Conservation (phyloP, 2,888 invertebrate genomes). For the Hofmannophila pseudospretella region DNA sequence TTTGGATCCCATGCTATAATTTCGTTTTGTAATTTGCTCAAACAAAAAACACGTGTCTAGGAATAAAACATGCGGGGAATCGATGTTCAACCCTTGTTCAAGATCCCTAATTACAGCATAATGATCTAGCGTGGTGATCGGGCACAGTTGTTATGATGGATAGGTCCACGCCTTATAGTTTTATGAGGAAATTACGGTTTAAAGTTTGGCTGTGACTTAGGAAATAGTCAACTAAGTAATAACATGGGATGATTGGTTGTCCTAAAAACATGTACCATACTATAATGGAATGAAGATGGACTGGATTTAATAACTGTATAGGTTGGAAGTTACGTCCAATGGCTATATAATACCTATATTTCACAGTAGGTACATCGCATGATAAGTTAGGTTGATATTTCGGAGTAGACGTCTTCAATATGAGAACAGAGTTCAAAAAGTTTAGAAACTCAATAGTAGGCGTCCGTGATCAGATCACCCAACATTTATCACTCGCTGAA, state of each 20-base stretch:
- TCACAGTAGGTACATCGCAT: no score
- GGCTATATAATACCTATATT: no score
- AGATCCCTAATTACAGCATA: slow-evolving; percentile 30
- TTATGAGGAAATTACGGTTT: slow-evolving; percentile 23
- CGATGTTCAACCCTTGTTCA: slow-evolving; percentile 15
- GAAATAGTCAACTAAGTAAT: slow-evolving; percentile 3
- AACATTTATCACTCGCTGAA: slow-evolving; percentile 61
- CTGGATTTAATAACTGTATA: no score
- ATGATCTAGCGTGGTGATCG: slow-evolving; percentile 16
- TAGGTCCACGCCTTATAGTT: slow-evolving; percentile 28
- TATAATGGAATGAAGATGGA: no score
- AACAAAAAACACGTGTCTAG: slow-evolving; percentile 54
- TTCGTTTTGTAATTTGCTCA: slow-evolving; percentile 29
- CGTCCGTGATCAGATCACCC: slow-evolving; percentile 51
- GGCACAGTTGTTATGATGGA: slow-evolving; percentile 24
- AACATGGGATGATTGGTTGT: no score
- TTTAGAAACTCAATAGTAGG: no score
- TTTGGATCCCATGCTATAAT: slow-evolving; percentile 43
- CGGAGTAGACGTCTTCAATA: no score
- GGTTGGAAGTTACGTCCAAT: no score
- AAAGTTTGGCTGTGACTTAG: slow-evolving; percentile 22
- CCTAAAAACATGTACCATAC: no score
- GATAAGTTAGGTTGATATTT: no score
- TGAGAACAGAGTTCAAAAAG: no score
- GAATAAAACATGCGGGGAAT: slow-evolving; percentile 15